Conservation (phyloP, 2,888 invertebrate genomes). For the Bellardia bayeri region DNA sequence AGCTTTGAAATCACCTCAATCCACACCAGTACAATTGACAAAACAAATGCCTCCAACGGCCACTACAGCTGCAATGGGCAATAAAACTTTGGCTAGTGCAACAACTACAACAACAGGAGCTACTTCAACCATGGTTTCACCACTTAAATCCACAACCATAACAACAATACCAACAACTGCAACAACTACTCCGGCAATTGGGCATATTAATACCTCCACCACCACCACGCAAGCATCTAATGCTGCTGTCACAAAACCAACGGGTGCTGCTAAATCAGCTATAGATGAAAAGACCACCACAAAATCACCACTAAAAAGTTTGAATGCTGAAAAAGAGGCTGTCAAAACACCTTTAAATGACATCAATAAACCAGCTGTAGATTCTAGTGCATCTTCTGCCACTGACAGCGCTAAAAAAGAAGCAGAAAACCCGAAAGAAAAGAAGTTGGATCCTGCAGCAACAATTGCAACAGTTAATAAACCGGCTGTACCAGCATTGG, state of each 20-base stretch:
- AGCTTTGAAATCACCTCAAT: slow-evolving; percentile 76
- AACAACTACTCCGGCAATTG: slow-evolving; percentile 49
- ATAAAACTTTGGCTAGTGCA: slow-evolving; percentile 43
- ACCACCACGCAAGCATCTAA: slow-evolving; percentile 40
- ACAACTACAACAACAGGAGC: slow-evolving; percentile 44
- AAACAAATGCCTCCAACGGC: slow-evolving; percentile 74
- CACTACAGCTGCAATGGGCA: slow-evolving; percentile 63
- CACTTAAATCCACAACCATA: slow-evolving; percentile 55
- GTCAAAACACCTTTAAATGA: slow-evolving; percentile 46
- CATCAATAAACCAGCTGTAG: slow-evolving; percentile 12
- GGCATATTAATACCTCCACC: slow-evolving; percentile 21
- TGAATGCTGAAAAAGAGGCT: slow-evolving; percentile 51
- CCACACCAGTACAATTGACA: slow-evolving; percentile 76
- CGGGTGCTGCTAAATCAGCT: slow-evolving; percentile 10
- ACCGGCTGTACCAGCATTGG: neutral
- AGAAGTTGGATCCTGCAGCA: slow-evolving; percentile 3
- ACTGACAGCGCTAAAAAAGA: slow-evolving; percentile 13
- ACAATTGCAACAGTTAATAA: neutral
- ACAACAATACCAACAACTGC: slow-evolving; percentile 27
- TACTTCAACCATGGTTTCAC: slow-evolving; percentile 30
- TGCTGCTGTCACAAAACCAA: slow-evolving; percentile 34
- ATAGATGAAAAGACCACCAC: slow-evolving; percentile 17
- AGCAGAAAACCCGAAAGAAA: slow-evolving; percentile 32
- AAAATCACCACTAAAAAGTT: slow-evolving; percentile 45
- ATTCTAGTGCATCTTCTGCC: neutral